Conservation (phyloP, 2,113 vertebrate species). For the Malurus alboscapulatus region DNA sequence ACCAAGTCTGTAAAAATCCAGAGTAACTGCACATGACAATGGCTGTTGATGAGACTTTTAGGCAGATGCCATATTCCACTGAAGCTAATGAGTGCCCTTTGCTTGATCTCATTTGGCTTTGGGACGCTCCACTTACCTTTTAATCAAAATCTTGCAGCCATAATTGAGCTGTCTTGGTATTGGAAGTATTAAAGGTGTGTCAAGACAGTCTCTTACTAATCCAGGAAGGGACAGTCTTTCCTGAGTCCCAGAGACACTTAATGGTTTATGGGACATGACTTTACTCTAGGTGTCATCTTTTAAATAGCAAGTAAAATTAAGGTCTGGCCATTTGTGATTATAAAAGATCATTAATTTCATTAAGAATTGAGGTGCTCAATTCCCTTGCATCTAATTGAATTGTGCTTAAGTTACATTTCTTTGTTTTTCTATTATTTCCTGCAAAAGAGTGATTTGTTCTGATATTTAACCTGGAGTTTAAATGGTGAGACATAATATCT, state of each 20-base stretch:
- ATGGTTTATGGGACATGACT: slow-evolving; percentile 61
- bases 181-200: slow-evolving; percentile 55
- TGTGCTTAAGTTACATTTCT: slow-evolving; percentile 65
- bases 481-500: background rate
- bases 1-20: background rate
- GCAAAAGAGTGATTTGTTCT: background rate
- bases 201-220: slow-evolving; percentile 35
- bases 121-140: slow-evolving; percentile 56
- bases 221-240: slow-evolving; percentile 54
- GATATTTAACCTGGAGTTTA: slow-evolving; percentile 20
- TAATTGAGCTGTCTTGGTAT: slow-evolving; percentile 64
- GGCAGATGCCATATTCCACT: background rate
- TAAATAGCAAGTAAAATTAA: slow-evolving; percentile 70
- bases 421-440: slow-evolving; percentile 62
- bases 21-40: background rate
- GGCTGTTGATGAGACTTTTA: background rate
- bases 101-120: slow-evolving; percentile 56
- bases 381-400: slow-evolving; percentile 65
- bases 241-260: slow-evolving; percentile 51
- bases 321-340: slow-evolving; percentile 66
- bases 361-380: slow-evolving; percentile 62
- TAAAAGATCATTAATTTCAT: slow-evolving; percentile 67
- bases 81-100: background rate
- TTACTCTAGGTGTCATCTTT: slow-evolving; percentile 66
- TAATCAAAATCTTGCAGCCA: slow-evolving; percentile 58